Conservation (phyloP, 2,113 vertebrate species). For the Rhinichthys klamathensis region DNA sequence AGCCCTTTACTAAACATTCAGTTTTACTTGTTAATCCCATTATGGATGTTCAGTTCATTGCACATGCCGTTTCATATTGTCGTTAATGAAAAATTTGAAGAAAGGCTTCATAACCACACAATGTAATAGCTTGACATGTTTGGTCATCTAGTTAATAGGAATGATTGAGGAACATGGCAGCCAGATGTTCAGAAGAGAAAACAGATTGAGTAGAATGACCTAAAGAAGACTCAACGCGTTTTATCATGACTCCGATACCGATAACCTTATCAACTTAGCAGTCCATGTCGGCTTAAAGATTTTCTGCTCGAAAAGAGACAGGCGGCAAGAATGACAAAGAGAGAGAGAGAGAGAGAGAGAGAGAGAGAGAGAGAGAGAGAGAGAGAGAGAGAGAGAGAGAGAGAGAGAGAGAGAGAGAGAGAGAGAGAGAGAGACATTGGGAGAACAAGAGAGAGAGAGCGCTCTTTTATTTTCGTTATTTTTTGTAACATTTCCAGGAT, state of each 20-base stretch:
- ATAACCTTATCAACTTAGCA: slow-evolving; percentile 47
- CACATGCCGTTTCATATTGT: background rate
- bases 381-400: background rate
- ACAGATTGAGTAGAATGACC: slow-evolving; percentile 23
- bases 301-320: slow-evolving; percentile 20
- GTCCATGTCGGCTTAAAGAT: slow-evolving; percentile 45
- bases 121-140: background rate
- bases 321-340: background rate
- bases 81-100: background rate
- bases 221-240: slow-evolving; percentile 28
- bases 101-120: background rate
- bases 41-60: background rate
- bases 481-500: slow-evolving; percentile 31
- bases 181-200: slow-evolving; percentile 10
- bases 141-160: slow-evolving; percentile 12
- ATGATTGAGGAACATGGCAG: slow-evolving; percentile 11
- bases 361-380: background rate
- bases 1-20: background rate
- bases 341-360: background rate
- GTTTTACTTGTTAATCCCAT: background rate
- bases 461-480: background rate
- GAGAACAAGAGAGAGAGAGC: background rate
- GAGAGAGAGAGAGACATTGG: background rate
- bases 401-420: background rate
- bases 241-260: slow-evolving; percentile 31